A percentile compares a stretch with the other conserved stretches of the same genome.
phyloP scores from a whole-genome alignment of 2,888 invertebrate species.

The Hipparchia sbordonii region DNA sequence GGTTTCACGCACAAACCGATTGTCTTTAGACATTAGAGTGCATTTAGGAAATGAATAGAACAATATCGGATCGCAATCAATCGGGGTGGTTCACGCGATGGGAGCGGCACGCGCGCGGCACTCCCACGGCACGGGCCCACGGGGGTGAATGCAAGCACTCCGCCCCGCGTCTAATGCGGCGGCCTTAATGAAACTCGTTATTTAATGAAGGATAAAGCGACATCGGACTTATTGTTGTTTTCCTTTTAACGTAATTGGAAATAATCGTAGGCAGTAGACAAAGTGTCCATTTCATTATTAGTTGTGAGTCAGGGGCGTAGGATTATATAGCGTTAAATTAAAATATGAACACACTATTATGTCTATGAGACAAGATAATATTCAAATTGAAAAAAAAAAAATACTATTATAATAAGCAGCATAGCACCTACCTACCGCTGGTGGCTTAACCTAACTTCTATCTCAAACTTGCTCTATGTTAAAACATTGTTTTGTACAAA shows the following conservation, averaged over 20 bases:
- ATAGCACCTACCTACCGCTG: no score
- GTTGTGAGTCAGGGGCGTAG: neutral
- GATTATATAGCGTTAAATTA: neutral
- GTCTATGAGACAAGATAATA: no score
- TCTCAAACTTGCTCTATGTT: no score
- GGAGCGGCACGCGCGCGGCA: conserved; percentile 80
- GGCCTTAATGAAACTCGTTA: conserved; percentile 42
- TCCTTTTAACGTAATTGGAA: conserved; percentile 27
- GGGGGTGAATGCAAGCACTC: conserved; percentile 49
- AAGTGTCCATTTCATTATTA: conserved; percentile 17
- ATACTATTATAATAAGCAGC: no score
- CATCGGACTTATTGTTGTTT: conserved; percentile 23
- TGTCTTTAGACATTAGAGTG: conserved; percentile 38
- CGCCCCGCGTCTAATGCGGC: conserved; percentile 53
- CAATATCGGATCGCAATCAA: conserved; percentile 55
- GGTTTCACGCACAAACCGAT: conserved; percentile 40
- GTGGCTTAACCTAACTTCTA: no score
- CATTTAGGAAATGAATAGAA: conserved; percentile 51
- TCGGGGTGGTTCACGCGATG: conserved; percentile 74
- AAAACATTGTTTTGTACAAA: no score
- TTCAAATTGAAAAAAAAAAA: no score
- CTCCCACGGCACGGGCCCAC: conserved; percentile 79
- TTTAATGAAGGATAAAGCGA: conserved; percentile 32
- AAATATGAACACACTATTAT: no score
- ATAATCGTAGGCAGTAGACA: conserved; percentile 2